phyloP scores from a whole-genome alignment of 92 coral and sea anemone genomes.

The Zoanthus solanderi region DNA sequence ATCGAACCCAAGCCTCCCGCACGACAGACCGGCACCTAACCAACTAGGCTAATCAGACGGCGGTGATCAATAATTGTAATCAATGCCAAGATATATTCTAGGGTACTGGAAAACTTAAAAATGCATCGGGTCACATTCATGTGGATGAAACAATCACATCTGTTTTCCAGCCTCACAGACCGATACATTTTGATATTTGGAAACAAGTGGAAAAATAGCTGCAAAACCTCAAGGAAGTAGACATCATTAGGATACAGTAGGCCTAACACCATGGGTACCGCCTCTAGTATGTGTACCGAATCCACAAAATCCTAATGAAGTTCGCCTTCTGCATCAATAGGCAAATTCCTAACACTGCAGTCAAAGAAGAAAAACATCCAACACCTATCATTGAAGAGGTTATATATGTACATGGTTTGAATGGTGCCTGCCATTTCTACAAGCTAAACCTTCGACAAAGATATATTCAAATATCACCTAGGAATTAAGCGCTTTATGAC shows the following conservation, averaged over 20 bases:
- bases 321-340: slow-evolving; percentile 67
- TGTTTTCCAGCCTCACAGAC: slow-evolving; percentile 57
- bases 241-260: slow-evolving; percentile 59
- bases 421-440: slow-evolving; percentile 47
- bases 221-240: slow-evolving; percentile 49
- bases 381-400: slow-evolving; percentile 67
- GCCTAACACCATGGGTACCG: slow-evolving; percentile 73
- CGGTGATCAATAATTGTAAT: too few relatives aligned
- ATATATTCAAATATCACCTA: slow-evolving; percentile 66
- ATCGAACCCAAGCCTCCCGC: too few relatives aligned
- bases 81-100: slow-evolving; percentile 46
- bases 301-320: slow-evolving; percentile 54
- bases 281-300: slow-evolving; percentile 72
- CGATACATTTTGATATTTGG: slow-evolving; percentile 64
- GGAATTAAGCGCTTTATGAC: slow-evolving; percentile 63
- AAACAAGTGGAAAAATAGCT: slow-evolving; percentile 63
- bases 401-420: slow-evolving; percentile 5
- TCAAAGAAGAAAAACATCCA: slow-evolving; percentile 64
- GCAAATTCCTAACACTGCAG: slow-evolving; percentile 62
- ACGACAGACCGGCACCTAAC: too few relatives aligned
- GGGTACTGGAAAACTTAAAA: slow-evolving; percentile 67
- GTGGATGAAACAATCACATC: slow-evolving; percentile 66
- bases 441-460: slow-evolving; percentile 69
- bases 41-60: too few relatives aligned
- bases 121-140: slow-evolving; percentile 46